Base-by-base conservation (phyloP, 2,797 vertebrate species). In the Podargus strigoides region DNA sequence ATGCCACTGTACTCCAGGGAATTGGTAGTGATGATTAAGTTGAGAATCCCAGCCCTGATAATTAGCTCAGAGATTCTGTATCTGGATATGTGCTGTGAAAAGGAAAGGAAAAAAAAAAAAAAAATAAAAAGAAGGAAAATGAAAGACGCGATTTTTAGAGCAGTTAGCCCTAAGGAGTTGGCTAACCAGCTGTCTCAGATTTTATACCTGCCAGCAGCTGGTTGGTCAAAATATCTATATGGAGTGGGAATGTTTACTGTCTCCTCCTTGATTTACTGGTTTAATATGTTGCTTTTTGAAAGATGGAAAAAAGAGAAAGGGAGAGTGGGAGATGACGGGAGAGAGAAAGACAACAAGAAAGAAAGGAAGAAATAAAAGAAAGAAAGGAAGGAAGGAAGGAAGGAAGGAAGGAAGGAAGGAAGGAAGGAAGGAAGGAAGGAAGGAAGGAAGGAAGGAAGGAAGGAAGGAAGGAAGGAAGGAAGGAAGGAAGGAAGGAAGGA, bases 11-110 rank as follows among this genome's bases (percentile, higher is more conserved):
- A 97, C 97, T 97, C 96, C 80, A 64, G 98, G 97, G 97, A 97
- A 91, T 85, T 76, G 55, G 86, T 94, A 92, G 96, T 96, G 96
- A 98, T 98, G 97, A 98, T 98, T 98, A 97, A 97, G 95, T 96
- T 97, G 96, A 98, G 97, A 98, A 98, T 98, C 96, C 89, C 96
- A 98, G 91, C 94, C 95, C 95, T 95, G 97, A 97, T 98, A 98
- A 98, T 98, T 98, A 98, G 97, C 97, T 98, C 87, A 93, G 97
- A 98, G 97, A 98, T 97, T 97, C 97, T 97, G 96, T 97, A 97
- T 97, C 93, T 95, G 83, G 86, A 96, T 96, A 91, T 97, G 85
- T 93, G 91, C 95, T 96, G 87, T 56, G 90, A 91, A 97, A 94
- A 95, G 10, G 1, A 44, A 18, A 37, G 75, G 81, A 28, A 27